Conservation (phyloP, 1,140 invertebrate genomes). For the Paralvinella palmiformis region DNA sequence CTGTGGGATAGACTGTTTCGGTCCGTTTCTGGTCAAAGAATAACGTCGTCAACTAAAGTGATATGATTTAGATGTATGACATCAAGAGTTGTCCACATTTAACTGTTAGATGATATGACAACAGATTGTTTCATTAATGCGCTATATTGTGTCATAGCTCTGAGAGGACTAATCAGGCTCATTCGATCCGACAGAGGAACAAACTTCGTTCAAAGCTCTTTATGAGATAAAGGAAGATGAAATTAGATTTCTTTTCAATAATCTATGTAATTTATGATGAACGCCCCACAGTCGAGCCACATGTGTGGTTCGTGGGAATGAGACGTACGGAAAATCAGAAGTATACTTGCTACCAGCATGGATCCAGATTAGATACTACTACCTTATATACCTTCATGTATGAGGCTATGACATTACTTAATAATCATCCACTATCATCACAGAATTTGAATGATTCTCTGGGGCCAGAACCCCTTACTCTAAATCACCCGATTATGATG, state of each 20-base stretch:
- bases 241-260: background rate
- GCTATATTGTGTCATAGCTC: slow-evolving; percentile 17
- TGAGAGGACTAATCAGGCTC: too few relatives aligned
- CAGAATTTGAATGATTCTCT: slow-evolving; percentile 19
- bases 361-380: background rate
- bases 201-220: slow-evolving; percentile 21
- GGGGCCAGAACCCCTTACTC: slow-evolving; percentile 17
- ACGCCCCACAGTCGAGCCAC: slow-evolving; percentile 16
- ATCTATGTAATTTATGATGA: slow-evolving; percentile 13
- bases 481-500: slow-evolving; percentile 18
- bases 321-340: slow-evolving; percentile 24
- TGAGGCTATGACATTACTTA: slow-evolving; percentile 25
- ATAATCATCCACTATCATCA: slow-evolving; percentile 18
- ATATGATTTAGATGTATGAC: slow-evolving; percentile 24
- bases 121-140: slow-evolving; percentile 29
- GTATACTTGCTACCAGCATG: slow-evolving; percentile 28
- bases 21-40: slow-evolving; percentile 25
- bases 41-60: slow-evolving; percentile 21
- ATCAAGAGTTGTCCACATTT: slow-evolving; percentile 21
- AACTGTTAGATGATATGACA: slow-evolving; percentile 24
- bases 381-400: slow-evolving; percentile 23
- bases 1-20: slow-evolving; percentile 26
- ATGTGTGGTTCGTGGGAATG: slow-evolving; percentile 26
- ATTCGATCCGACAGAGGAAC: slow-evolving; percentile 21
- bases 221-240: slow-evolving; percentile 22